These are phyloP conservation scores for Entelurus aequoreus DNA, from an alignment of 2,113 vertebrate species.

Conservation along the genomic window DNA sequence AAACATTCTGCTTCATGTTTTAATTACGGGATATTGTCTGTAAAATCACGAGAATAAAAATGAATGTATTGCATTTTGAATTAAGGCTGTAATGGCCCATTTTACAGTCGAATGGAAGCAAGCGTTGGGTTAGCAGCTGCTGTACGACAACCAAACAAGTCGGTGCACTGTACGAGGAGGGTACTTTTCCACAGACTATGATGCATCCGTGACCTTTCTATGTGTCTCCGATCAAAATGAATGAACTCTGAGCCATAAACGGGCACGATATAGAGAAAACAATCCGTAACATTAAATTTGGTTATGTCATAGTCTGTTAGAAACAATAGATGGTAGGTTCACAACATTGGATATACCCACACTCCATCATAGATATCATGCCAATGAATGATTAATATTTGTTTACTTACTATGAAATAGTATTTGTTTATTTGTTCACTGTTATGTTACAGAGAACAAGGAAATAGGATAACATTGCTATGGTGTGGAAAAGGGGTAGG, in stretches of 20 bases:
- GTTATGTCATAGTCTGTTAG: conserved; percentile 13
- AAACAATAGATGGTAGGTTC: not conserved
- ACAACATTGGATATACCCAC: not conserved
- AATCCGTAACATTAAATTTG: conserved; percentile 22
- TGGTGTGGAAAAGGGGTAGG: no score
- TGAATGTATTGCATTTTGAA: no score
- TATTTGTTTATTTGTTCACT: no score
- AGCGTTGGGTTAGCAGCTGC: conserved; percentile 15
- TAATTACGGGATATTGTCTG: not conserved
- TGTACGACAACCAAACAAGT: conserved; percentile 35
- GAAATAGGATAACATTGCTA: no score
- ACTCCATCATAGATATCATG: not conserved
- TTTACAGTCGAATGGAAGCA: conserved; percentile 7
- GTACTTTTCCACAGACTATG: conserved; percentile 37
- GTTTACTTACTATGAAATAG: no score
- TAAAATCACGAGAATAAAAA: not conserved
- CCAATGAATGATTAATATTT: no score
- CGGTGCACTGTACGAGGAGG: not conserved
- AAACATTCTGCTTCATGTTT: no score
- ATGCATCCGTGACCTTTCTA: conserved; percentile 62
- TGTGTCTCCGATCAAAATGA: conserved; percentile 40
- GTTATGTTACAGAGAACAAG: no score
- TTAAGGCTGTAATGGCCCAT: not conserved
- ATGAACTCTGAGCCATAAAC: conserved; percentile 23
- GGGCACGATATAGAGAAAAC: conserved; percentile 31